Evolutionary conservation across 2,113 vertebrate genomes (phyloP), one percentile per base, ranked within the genome.

Genomic region (Nyctereutes procyonoides): DNA sequence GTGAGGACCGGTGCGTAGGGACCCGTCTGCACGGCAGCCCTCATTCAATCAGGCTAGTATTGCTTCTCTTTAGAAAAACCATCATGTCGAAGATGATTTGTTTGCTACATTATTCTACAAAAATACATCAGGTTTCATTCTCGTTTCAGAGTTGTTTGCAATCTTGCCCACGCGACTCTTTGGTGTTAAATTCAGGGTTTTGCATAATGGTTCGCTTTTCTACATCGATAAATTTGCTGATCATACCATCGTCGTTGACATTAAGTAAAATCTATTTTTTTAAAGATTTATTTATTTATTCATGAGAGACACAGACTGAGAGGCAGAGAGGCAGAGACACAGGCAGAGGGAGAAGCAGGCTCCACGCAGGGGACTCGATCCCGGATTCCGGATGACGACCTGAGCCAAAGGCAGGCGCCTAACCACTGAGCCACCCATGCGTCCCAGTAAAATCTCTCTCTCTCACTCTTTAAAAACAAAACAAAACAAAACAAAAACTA

Each of bases 11-110:
- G 38, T 2, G 20, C 12, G 58, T 26, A 2, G 15, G 51, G 26
- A 74, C 7, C 11, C 1, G 5, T 38, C 56, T 43, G 53, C 51
- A 8, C 2, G 10, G 24, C 48, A 88, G 48, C 69, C 85, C 88
- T 69, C 90, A 63, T 55, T 51, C 11, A 90, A 10, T n/a, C 11
- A 65, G 9, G 22, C n/a, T 48, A 93, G 53, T 35, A 26, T 4
- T 35, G n/a, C 16, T 85, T 92, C 87, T 74, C 60, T 94, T 93
- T 48, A 93, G 30, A 93, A 86, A 79, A 17, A 35, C 43, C 32
- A 16, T 43, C 55, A 55, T 69, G n/a, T 80, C 5, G 8, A 74
- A 90, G 77, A 30, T 80, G 63, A 48, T 58, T 73, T 80, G 30
- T 71, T 89, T 89, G 53, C 53, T 73, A 62, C 62, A 58, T 65